phyloP scores from a whole-genome alignment of 2,797 vertebrate species.

The Esox lucius region DNA sequence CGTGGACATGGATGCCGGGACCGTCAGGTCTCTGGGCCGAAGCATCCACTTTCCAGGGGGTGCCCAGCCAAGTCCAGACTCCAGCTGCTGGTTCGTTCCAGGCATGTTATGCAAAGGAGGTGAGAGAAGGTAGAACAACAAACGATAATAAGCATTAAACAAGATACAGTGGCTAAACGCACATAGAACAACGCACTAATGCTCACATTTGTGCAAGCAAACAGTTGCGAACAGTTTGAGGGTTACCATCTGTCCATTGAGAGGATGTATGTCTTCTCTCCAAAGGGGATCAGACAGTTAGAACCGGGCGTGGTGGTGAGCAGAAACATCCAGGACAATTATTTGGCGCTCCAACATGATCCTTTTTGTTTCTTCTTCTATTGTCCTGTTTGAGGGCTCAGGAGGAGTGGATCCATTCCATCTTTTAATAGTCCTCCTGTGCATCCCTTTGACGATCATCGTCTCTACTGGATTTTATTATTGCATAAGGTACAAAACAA shows the following conservation, averaged over 20 bases:
- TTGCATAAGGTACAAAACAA: background rate
- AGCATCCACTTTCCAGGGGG: constrained; percentile 78
- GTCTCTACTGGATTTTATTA: background rate
- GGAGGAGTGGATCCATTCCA: background rate
- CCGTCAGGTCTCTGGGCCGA: constrained; percentile 60
- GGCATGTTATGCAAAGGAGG: constrained; percentile 71
- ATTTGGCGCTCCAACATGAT: background rate
- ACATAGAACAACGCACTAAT: background rate
- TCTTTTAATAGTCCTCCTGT: background rate
- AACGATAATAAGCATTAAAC: background rate
- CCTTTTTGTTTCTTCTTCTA: background rate
- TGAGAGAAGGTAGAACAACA: background rate
- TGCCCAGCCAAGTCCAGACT: constrained; percentile 58
- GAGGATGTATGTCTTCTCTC: background rate
- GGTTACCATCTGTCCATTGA: background rate
- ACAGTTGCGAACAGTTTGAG: background rate
- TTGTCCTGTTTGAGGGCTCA: background rate
- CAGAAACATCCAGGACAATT: background rate
- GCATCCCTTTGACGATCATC: background rate
- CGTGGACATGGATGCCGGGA: constrained; percentile 50
- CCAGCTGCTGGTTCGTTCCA: constrained; percentile 83
- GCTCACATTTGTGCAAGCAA: background rate
- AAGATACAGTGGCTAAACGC: background rate
- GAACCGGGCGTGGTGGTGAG: background rate
- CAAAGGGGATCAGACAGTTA: background rate